Evolutionary conservation across 1,140 invertebrate genomes (phyloP), one percentile per base, ranked within the genome.

Genomic region (Philopotamus ludificatus): DNA sequence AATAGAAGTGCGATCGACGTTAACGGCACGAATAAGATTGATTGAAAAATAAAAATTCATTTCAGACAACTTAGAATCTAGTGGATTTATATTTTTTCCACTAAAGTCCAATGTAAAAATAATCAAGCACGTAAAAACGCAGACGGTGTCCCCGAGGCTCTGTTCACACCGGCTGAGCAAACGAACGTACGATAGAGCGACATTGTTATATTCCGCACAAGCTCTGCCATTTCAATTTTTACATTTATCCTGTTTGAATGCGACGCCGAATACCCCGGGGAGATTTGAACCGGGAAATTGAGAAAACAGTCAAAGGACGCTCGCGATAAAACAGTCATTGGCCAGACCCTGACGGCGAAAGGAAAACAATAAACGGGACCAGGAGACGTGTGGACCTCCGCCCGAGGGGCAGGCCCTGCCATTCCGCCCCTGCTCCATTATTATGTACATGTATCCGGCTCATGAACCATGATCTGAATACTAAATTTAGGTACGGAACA

Each of bases 341-440:
- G 22, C 21, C 28, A 53, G 21, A 53, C 15, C 16, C 16, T 22
- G 23, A 2, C 50, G 21, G 16, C 21, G 28, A 53, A 53, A 53
- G 20, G 50, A 53, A 53, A 53, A 53, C 50, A 53, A 53, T 53
- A 53, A 53, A 26, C 50, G 50, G 23, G 28, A 26, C 50, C 20
- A 25, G 50, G 28, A 53, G 50, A 53, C 28, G 12, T 15, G 50
- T 25, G 18, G 28, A 53, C 23, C 20, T 53, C 50, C 50, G 23
- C 21, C 28, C 21, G 12, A 34, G 12, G 22, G 50, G 22, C 16
- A 49, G 3, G 22, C 20, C 16, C 15, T 2, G 9, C 47, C 47
- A 1, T 21, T 10, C 44, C 8, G 10, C 44, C 47, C 47, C 47
- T 2, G 3, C 1, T 9, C 41, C n/a, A 49, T 18, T 2, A 15